Evolutionary conservation across 2,888 invertebrate species (phyloP), one percentile per base, ranked within the genome.

Genomic region (Phymatocera aterrima): DNA sequence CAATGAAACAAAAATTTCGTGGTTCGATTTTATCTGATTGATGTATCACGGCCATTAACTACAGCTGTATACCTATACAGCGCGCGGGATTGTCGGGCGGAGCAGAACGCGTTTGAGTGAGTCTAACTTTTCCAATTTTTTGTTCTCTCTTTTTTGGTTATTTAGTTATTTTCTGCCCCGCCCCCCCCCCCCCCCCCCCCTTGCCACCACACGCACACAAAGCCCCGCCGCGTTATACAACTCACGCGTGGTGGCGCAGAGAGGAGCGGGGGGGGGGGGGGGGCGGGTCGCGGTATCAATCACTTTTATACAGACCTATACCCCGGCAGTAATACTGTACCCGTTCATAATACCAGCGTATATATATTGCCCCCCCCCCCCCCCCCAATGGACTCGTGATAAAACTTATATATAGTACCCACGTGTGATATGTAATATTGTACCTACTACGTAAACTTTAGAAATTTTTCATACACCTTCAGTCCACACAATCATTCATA

Each of bases 271-370:
- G n/a, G n/a, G n/a, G 79, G 77, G 81, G 82, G 83, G 84, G 84
- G 84, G 83, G 83, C 80, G 82, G 21, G 77, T 78, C 77, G 82
- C n/a, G 80, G 82, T 84, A 86, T 85, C 85, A 85, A 87, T 87
- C 86, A 85, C 85, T 82, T 82, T 82, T 24, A 57, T 15, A 5
- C 3, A 18, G 21, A 40, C 12, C 6, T 40, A 40, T 40, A 40
- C n/a, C n/a, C n/a, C n/a, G n/a, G n/a, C n/a, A n/a, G n/a, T n/a
- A n/a, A n/a, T n/a, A n/a, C n/a, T 83, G 75, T 10, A 8, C 37
- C 28, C 77, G 78, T 77, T 79, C 83, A 83, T 84, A 85, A 86
- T 86, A 83, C 83, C 82, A 81, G n/a, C n/a, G 82, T 80, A 82
- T 79, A 83, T 83, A 85, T 84, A 70, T 78, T 81, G 81, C 81